A percentile compares a stretch with the other conserved stretches of the same genome.
Evolutionary conservation across 2,797 vertebrate species (phyloP).

Genomic region (Poeciliopsis infans): DNA sequence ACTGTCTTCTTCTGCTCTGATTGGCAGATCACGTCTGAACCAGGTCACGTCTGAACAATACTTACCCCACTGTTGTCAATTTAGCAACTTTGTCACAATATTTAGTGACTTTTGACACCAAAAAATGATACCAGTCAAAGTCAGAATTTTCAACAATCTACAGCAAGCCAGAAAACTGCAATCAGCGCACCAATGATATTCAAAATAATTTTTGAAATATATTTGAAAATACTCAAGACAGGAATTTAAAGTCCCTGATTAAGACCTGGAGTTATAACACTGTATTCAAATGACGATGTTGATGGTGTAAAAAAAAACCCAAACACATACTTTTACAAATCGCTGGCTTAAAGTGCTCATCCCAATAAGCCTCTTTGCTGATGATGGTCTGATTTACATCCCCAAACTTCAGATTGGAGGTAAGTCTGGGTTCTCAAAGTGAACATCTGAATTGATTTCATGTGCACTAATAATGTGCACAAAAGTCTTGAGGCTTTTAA

Average conservation of each 20-base stretch:
- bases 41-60: background rate
- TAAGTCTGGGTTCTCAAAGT: background rate
- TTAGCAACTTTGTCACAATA: background rate
- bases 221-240: background rate
- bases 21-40: background rate
- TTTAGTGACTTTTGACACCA: background rate
- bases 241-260: background rate
- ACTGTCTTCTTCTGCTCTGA: too few species aligned
- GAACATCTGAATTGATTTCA: background rate
- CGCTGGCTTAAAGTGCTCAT: background rate
- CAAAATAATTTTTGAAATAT: background rate
- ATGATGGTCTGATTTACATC: background rate
- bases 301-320: background rate
- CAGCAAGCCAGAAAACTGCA: background rate
- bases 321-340: background rate
- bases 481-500: background rate
- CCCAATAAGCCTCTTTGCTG: background rate
- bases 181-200: background rate
- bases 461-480: background rate
- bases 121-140: background rate
- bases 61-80: too few species aligned
- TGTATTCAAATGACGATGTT: background rate
- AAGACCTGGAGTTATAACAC: background rate
- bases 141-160: background rate
- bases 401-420: background rate